These are phyloP conservation scores for Gymnodraco acuticeps DNA, from an alignment of 2,797 vertebrate genomes.

Conservation along the genomic window DNA sequence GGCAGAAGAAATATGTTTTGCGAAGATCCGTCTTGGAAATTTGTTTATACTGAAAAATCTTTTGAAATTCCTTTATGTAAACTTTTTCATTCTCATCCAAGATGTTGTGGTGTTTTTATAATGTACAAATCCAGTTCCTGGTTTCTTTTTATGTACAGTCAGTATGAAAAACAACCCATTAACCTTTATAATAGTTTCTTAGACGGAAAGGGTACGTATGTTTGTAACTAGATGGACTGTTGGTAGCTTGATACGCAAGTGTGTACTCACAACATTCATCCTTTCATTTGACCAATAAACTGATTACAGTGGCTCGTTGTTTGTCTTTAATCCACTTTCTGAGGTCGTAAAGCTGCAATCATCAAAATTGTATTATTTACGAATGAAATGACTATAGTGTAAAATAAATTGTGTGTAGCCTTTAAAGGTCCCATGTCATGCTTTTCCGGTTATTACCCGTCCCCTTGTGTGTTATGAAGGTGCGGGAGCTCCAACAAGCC, in stretches of 20 bases:
- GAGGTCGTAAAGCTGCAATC: not conserved
- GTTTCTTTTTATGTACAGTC: slow-evolving; percentile 57
- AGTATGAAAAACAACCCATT: slow-evolving; percentile 52
- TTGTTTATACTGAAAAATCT: slow-evolving; percentile 44
- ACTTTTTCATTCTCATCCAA: slow-evolving; percentile 50
- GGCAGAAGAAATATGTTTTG: slow-evolving; percentile 12
- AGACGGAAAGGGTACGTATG: slow-evolving; percentile 25
- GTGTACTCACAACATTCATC: slow-evolving; percentile 73
- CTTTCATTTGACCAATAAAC: slow-evolving; percentile 77
- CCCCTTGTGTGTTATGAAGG: too few species aligned
- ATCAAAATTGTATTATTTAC: too few species aligned
- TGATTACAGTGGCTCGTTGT: slow-evolving; percentile 32
- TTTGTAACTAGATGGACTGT: slow-evolving; percentile 51
- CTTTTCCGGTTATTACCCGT: too few species aligned
- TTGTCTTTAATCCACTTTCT: not conserved
- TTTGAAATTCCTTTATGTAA: slow-evolving; percentile 35
- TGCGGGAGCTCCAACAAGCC: too few species aligned
- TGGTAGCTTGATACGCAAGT: slow-evolving; percentile 62
- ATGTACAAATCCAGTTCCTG: slow-evolving; percentile 50
- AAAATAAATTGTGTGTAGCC: too few species aligned
- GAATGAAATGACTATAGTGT: too few species aligned
- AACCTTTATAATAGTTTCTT: slow-evolving; percentile 49
- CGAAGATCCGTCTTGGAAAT: slow-evolving; percentile 15
- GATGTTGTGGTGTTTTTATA: slow-evolving; percentile 62
- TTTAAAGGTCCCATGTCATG: too few species aligned